phyloP scores from a whole-genome alignment of 2,888 invertebrate species.

The Spatulosminthurus flaviceps region DNA sequence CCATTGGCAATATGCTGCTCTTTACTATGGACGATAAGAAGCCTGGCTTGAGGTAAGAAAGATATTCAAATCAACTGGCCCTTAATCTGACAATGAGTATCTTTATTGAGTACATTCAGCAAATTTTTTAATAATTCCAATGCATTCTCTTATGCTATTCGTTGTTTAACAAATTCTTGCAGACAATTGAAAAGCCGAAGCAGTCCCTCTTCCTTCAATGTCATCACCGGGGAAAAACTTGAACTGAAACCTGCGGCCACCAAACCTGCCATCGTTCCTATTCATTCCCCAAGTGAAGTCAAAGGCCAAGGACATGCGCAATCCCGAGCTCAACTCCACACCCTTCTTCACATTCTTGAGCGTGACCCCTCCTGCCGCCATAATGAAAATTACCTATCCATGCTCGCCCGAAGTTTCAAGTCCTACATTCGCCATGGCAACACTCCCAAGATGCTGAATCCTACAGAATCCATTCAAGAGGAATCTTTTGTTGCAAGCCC shows the following conservation, averaged over 20 bases:
- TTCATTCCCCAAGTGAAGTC: background rate
- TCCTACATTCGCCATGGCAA: constrained; percentile 35
- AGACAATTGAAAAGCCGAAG: background rate
- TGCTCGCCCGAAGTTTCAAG: constrained; percentile 26
- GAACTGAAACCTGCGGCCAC: background rate
- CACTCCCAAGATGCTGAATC: background rate
- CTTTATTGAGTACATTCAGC: too few relatives aligned
- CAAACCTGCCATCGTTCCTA: background rate
- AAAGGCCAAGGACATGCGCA: background rate
- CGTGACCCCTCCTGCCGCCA: background rate
- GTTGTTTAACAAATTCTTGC: too few relatives aligned
- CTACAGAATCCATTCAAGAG: background rate
- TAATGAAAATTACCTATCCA: constrained; percentile 15
- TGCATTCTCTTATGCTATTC: background rate
- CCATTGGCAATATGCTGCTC: background rate
- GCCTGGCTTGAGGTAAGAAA: background rate
- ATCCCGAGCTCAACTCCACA: background rate
- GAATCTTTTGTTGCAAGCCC: background rate
- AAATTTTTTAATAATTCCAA: background rate
- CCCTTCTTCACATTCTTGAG: background rate
- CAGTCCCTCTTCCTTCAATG: background rate
- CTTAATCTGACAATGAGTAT: too few relatives aligned
- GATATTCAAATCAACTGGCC: too few relatives aligned
- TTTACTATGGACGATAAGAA: background rate
- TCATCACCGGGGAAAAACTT: too few relatives aligned